Conservation (phyloP, 2,113 vertebrate genomes). For the Sorex fumeus region DNA sequence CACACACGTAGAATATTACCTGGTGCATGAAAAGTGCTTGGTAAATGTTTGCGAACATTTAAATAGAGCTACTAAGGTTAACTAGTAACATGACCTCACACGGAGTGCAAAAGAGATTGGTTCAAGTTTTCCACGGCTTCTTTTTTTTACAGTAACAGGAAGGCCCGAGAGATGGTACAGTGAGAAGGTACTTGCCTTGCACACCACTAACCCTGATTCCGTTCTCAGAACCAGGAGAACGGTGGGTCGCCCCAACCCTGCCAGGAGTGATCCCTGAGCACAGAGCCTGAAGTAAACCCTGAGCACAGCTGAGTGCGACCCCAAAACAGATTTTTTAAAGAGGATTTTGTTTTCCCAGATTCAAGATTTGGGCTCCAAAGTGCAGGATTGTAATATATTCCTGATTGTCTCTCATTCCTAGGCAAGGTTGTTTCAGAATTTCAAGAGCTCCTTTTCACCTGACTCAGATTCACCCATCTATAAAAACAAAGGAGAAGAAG, state of each 20-base stretch:
- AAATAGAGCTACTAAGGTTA: too few relatives aligned
- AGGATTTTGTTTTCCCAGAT: background rate
- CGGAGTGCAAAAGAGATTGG: slow-evolving; percentile 1
- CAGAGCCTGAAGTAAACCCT: too few relatives aligned
- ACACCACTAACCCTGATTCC: too few relatives aligned
- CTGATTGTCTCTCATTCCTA: background rate
- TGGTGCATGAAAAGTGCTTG: background rate
- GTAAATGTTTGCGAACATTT: background rate
- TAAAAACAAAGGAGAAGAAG: slow-evolving; percentile 41
- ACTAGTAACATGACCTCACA: slow-evolving; percentile 8
- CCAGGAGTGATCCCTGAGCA: too few relatives aligned
- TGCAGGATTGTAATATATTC: slow-evolving; percentile 58
- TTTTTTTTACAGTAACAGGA: slow-evolving; percentile 54
- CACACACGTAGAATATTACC: background rate
- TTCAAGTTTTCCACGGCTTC: slow-evolving; percentile 52
- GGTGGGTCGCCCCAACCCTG: too few relatives aligned
- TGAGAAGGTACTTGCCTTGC: too few relatives aligned
- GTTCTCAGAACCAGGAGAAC: too few relatives aligned
- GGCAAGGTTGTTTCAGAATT: slow-evolving; percentile 42
- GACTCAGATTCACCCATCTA: slow-evolving; percentile 48
- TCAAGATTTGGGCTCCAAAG: slow-evolving; percentile 38
- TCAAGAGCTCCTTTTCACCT: slow-evolving; percentile 56
- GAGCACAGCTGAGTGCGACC: too few relatives aligned
- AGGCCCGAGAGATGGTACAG: background rate
- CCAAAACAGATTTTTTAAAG: too few relatives aligned